Conservation (phyloP, 2,888 invertebrate species). For the Sabellastarte sp. region DNA sequence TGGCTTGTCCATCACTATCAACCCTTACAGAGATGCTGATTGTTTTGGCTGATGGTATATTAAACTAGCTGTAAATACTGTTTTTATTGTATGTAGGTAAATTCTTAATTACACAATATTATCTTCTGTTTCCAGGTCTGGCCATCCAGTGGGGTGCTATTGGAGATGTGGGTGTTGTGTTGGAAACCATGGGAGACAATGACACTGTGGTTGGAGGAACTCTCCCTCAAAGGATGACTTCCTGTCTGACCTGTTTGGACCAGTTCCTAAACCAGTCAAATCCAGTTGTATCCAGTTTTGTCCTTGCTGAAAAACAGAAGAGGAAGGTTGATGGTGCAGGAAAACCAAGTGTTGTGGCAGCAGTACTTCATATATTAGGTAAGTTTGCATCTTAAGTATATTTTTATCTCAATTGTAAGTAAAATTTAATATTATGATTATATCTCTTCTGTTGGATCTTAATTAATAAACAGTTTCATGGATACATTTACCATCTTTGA, state of each 20-base stretch:
- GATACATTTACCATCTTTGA: too few relatives aligned
- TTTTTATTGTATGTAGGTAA: too few relatives aligned
- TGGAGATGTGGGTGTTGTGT: slow-evolving; percentile 91
- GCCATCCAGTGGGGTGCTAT: slow-evolving; percentile 99
- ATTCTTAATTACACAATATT: too few relatives aligned
- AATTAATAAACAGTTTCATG: too few relatives aligned
- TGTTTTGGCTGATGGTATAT: too few relatives aligned
- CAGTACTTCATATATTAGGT: slow-evolving; percentile 85
- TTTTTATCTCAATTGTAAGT: too few relatives aligned
- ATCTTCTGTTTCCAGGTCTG: too few relatives aligned
- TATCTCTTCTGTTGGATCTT: too few relatives aligned
- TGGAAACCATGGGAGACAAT: slow-evolving; percentile 84
- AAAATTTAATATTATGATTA: too few relatives aligned
- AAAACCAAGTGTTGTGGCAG: slow-evolving; percentile 70
- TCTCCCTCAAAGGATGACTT: slow-evolving; percentile 90
- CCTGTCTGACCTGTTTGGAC: slow-evolving; percentile 86
- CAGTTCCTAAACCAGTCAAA: slow-evolving; percentile 81
- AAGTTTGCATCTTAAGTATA: slow-evolving; percentile 7
- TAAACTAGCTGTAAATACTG: too few relatives aligned
- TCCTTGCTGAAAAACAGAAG: slow-evolving; percentile 80
- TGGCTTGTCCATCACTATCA: too few relatives aligned
- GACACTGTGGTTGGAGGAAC: slow-evolving; percentile 93
- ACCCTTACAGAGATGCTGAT: too few relatives aligned
- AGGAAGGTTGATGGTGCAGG: slow-evolving; percentile 64
- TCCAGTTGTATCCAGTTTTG: slow-evolving; percentile 65